Base-by-base conservation (phyloP, 1,140 invertebrate species). In the Philaenus spumarius region DNA sequence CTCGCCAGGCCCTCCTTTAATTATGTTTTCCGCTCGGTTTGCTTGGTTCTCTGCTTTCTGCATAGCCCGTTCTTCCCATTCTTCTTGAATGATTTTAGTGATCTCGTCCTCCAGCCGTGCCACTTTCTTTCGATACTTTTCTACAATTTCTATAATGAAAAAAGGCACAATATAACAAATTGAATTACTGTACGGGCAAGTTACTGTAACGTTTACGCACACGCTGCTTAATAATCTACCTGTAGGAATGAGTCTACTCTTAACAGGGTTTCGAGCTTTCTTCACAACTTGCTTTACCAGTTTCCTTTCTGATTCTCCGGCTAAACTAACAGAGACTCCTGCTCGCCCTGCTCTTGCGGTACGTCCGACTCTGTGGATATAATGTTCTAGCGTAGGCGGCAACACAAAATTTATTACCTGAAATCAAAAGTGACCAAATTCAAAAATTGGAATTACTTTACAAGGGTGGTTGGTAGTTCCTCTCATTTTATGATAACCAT, bases 381-480 rank as follows among this genome's bases (percentile, higher is more conserved):
- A 98, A 74, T 97, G 93, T 69, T 97, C 90, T 9, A 97, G 73
- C 0, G 91, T 93, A 17, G 87, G 85, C 2, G 96, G 96, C 86
- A 98, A 87, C 0, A 92, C 86, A 72, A 95, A 97, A 75, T 98
- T 98, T 39, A 99, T 91, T 2, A 97, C 79, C 80, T 80, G 57
- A 34, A 63, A 61, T 20, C 3, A 43, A 30, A 4, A 24, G 4
- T 14, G 20, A 19, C 5, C 5, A 47, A 22, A 47, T 47, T 4
- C 9, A 30, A 30, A 30, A 30, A 30, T 30, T n/a, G n/a, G n/a
- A n/a, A n/a, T n/a, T n/a, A n/a, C n/a, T n/a, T n/a, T n/a, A n/a
- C n/a, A n/a, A n/a, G n/a, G n/a, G n/a, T n/a, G n/a, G n/a, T n/a
- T n/a, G n/a, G n/a, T n/a, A n/a, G n/a, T n/a, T n/a, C n/a, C n/a